Percentiles rank a stretch among this genome's conserved stretches.
phyloP scores from a whole-genome alignment of 2,797 vertebrate genomes.

The Macropodus opercularis region DNA sequence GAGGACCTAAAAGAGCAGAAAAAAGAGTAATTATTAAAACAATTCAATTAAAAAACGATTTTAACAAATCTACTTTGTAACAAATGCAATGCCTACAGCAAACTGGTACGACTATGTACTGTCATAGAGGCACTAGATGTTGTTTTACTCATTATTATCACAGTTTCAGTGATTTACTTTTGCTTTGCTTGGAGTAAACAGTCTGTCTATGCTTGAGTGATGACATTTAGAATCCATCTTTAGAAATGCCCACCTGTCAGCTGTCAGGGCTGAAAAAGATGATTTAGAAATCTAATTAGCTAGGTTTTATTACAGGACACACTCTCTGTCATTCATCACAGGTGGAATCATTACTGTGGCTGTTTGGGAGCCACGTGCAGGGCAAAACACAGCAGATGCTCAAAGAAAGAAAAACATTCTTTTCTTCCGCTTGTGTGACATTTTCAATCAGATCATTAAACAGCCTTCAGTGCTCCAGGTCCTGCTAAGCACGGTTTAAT shows the following conservation, averaged over 20 bases:
- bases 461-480: neutral
- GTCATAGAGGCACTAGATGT: constrained; percentile 31
- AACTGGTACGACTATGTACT: constrained; percentile 11
- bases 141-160: constrained; percentile 35
- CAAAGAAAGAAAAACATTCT: constrained; percentile 3
- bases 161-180: constrained; percentile 26
- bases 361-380: constrained; percentile 6
- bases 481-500: constrained; percentile 10
- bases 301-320: constrained; percentile 39
- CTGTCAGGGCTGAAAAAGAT: constrained; percentile 37
- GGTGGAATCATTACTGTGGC: constrained; percentile 18
- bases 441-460: constrained; percentile 23
- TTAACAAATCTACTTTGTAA: constrained; percentile 4
- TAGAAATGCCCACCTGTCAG: constrained; percentile 47
- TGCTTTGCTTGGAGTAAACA: constrained; percentile 41
- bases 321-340: constrained; percentile 39
- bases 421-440: neutral
- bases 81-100: constrained; percentile 9
- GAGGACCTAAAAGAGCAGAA: constrained; percentile 77
- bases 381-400: constrained; percentile 24
- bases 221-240: constrained; percentile 46
- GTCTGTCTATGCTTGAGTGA: constrained; percentile 30
- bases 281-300: constrained; percentile 67
- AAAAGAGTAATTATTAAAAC: constrained; percentile 3
- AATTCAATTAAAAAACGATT: neutral